A percentile compares a stretch with the other conserved stretches of the same genome.
Conservation (phyloP, 2,888 invertebrate genomes). For the Resseliella maxima region DNA sequence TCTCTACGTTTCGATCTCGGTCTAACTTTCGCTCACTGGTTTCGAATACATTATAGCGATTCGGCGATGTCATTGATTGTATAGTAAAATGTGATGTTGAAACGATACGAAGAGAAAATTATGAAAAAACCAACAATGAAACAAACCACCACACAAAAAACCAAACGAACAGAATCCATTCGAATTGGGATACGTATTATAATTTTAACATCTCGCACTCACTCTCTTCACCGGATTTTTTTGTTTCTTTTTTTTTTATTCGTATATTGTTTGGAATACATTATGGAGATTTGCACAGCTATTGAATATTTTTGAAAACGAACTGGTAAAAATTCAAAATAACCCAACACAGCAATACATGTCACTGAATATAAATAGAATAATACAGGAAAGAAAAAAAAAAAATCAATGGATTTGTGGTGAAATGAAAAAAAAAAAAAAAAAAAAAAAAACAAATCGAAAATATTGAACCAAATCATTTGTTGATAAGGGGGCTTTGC, state of each 20-base stretch:
- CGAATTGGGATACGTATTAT: constrained; percentile 20
- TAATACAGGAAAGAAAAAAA: not conserved
- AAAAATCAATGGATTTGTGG: not conserved
- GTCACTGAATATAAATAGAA: constrained; percentile 17
- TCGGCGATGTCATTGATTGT: not conserved
- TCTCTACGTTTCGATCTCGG: no score
- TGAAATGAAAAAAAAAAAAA: not conserved
- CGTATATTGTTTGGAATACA: constrained; percentile 41
- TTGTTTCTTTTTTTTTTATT: not conserved
- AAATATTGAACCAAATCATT: not conserved
- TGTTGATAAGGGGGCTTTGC: not conserved
- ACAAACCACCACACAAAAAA: not conserved
- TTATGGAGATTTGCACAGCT: constrained; percentile 45
- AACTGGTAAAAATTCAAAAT: not conserved
- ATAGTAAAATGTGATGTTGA: not conserved
- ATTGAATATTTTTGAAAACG: not conserved
- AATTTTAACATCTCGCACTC: constrained; percentile 31
- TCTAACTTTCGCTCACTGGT: no score
- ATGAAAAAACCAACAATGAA: not conserved
- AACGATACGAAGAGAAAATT: not conserved
- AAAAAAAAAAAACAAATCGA: not conserved
- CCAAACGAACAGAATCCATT: not conserved
- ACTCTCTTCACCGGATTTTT: not conserved
- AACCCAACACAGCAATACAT: constrained; percentile 23
- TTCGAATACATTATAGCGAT: no score